phyloP scores from a whole-genome alignment of 2,888 invertebrate genomes.

The Plebejus melissa region DNA sequence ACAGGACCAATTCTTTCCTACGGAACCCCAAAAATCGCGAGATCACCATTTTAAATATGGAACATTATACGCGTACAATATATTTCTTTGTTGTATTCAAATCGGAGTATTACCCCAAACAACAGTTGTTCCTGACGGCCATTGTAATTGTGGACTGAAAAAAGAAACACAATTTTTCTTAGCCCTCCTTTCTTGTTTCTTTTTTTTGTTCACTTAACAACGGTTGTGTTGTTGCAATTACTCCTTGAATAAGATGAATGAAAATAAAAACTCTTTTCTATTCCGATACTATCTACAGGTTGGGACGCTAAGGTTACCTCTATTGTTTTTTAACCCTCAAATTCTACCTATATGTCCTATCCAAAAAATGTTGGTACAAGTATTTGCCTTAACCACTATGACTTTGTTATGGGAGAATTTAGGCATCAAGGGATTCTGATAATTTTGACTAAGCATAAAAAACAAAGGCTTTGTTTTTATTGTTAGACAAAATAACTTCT shows the following conservation, averaged over 20 bases:
- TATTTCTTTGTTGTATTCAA: slow-evolving; percentile 22
- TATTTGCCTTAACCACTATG: too few relatives aligned
- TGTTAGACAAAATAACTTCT: neutral
- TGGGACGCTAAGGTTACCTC: too few relatives aligned
- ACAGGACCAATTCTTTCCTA: neutral
- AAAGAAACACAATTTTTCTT: slow-evolving; percentile 29
- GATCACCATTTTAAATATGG: neutral
- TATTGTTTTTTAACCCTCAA: too few relatives aligned
- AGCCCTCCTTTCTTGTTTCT: neutral
- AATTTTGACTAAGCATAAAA: too few relatives aligned
- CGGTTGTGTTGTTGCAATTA: neutral
- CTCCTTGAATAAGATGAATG: slow-evolving; percentile 2
- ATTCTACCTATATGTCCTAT: too few relatives aligned
- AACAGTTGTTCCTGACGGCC: slow-evolving; percentile 31
- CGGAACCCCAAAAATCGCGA: neutral
- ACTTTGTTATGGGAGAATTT: too few relatives aligned
- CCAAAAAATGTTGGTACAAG: too few relatives aligned
- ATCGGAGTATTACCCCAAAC: slow-evolving; percentile 21
- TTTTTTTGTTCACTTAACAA: slow-evolving; percentile 5
- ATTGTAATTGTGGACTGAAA: slow-evolving; percentile 28
- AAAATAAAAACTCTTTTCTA: neutral
- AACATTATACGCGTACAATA: slow-evolving; percentile 4
- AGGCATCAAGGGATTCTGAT: too few relatives aligned
- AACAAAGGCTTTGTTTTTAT: too few relatives aligned
- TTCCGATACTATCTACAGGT: neutral